phyloP scores from a whole-genome alignment of 2,797 vertebrate genomes.

The Taenioides sp. region DNA sequence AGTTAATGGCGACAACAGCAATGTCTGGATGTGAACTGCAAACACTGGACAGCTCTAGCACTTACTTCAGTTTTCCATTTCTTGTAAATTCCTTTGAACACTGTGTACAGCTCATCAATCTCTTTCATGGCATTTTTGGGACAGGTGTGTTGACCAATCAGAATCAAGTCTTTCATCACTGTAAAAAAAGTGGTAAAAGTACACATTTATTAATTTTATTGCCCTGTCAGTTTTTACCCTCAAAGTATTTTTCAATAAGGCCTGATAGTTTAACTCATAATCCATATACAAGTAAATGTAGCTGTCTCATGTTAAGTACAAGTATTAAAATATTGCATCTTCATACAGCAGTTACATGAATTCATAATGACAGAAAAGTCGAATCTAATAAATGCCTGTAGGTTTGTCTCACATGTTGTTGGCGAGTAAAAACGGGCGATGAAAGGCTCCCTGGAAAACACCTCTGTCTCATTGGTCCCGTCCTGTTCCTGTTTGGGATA shows the following conservation, averaged over 20 bases:
- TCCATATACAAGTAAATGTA: too few relatives aligned
- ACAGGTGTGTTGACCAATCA: conserved; percentile 82
- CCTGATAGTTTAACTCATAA: too few relatives aligned
- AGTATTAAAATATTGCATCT: too few relatives aligned
- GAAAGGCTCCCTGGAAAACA: conserved; percentile 82
- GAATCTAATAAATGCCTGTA: not conserved
- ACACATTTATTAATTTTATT: not conserved
- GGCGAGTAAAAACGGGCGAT: conserved; percentile 77
- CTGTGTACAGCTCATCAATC: conserved; percentile 77
- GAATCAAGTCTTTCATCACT: conserved; percentile 81
- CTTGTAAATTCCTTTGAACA: conserved; percentile 73
- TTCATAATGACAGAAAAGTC: too few relatives aligned
- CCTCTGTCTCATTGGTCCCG: conserved; percentile 53
- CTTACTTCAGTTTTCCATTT: conserved; percentile 81
- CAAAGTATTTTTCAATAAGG: too few relatives aligned
- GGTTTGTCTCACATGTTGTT: conserved; percentile 69
- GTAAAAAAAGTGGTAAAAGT: conserved; percentile 16
- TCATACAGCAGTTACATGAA: too few relatives aligned
- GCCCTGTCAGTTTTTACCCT: too few relatives aligned
- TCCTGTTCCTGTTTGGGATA: conserved; percentile 60
- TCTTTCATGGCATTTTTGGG: conserved; percentile 81
- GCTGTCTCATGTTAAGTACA: too few relatives aligned
- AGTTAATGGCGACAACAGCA: not conserved
- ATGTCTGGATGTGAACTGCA: not conserved
- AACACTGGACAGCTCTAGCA: not conserved